phyloP scores from a whole-genome alignment of 2,113 vertebrate species.

The Petromus typicus region DNA sequence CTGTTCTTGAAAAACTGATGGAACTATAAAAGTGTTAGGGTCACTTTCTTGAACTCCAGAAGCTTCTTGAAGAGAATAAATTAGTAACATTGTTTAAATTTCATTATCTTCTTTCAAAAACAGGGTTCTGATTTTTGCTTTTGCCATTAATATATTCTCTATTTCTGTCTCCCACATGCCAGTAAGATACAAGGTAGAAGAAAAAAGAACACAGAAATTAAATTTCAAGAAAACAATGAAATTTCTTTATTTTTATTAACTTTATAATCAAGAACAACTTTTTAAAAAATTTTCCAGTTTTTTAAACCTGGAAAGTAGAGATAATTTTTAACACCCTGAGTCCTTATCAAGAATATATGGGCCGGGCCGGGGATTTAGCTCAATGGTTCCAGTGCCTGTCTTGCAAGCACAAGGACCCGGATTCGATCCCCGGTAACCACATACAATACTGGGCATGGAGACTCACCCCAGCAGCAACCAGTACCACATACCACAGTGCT shows the following conservation, averaged over 20 bases:
- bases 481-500: too few relatives aligned
- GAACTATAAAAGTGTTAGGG: neutral
- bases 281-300: neutral
- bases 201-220: neutral
- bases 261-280: neutral
- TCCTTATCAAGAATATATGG: neutral
- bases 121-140: neutral
- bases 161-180: neutral
- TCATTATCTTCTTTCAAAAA: constrained; percentile 26
- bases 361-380: too few relatives aligned
- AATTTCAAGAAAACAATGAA: neutral
- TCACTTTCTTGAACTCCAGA: constrained; percentile 25
- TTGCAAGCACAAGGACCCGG: too few relatives aligned
- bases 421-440: too few relatives aligned
- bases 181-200: neutral
- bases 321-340: neutral
- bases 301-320: neutral
- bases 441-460: too few relatives aligned
- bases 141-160: neutral
- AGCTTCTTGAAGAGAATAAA: constrained; percentile 45
- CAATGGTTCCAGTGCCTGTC: too few relatives aligned
- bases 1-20: constrained; percentile 22
- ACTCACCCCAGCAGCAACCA: too few relatives aligned
- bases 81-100: constrained; percentile 1
- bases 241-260: neutral